Percentiles rank a stretch among this genome's conserved stretches.
Conservation (phyloP, 2,113 vertebrate genomes). For the Chitala chitala region DNA sequence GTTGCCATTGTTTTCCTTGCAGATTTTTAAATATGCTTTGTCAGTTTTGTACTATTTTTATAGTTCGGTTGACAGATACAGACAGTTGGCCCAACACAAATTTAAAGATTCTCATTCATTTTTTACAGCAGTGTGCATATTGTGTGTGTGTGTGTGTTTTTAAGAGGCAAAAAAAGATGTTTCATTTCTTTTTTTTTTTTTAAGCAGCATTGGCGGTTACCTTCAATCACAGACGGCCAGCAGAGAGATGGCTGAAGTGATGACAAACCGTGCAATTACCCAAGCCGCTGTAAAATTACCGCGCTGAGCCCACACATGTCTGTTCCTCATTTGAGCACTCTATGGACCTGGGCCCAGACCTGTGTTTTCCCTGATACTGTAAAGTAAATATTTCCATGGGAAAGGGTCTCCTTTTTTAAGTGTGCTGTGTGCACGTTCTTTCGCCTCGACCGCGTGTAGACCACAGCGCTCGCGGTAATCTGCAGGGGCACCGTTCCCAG, state of each 20-base stretch:
- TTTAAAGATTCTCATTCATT: too few species aligned
- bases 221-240: neutral
- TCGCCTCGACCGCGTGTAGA: neutral
- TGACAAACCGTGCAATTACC: slow-evolving; percentile 21
- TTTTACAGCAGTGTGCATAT: too few species aligned
- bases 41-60: neutral
- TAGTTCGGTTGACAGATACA: neutral
- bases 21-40: slow-evolving; percentile 3
- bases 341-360: neutral
- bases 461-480: neutral
- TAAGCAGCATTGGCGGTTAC: neutral
- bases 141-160: too few species aligned
- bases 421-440: neutral
- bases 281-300: slow-evolving; percentile 23
- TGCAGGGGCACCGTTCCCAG: neutral
- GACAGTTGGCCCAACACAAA: neutral
- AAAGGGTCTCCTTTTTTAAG: slow-evolving; percentile 6
- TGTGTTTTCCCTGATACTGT: slow-evolving; percentile 22
- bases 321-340: slow-evolving; percentile 11
- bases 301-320: neutral
- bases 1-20: slow-evolving; percentile 10
- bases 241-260: slow-evolving; percentile 15
- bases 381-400: slow-evolving; percentile 26
- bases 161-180: neutral
- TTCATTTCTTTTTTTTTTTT: neutral